Conservation (phyloP, 2,797 vertebrate genomes). For the Sebastes cheni region DNA sequence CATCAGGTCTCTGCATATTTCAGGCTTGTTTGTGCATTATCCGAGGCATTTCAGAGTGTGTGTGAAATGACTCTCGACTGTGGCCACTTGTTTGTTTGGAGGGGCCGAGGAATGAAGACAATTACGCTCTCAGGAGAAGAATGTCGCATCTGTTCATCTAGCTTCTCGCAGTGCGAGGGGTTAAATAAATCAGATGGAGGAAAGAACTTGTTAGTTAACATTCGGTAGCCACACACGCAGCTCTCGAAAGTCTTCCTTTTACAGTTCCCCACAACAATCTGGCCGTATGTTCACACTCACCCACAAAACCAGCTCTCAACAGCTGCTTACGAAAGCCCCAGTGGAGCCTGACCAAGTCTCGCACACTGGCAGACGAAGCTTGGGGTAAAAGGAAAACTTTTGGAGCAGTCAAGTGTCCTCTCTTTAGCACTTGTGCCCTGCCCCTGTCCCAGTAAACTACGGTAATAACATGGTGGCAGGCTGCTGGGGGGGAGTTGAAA, state of each 20-base stretch:
- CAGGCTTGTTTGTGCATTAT: constrained; percentile 40
- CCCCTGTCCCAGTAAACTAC: constrained; percentile 30
- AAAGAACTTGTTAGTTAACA: constrained; percentile 13
- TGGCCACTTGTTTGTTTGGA: constrained; percentile 67
- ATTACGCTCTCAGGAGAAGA: constrained; percentile 38
- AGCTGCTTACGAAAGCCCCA: constrained; percentile 67
- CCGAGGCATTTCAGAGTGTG: constrained; percentile 42
- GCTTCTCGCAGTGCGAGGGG: not conserved
- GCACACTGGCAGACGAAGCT: constrained; percentile 17
- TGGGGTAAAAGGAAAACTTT: constrained; percentile 6
- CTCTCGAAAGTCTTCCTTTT: constrained; percentile 13
- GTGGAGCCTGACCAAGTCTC: constrained; percentile 50
- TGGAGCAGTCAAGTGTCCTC: constrained; percentile 39
- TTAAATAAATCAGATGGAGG: not conserved
- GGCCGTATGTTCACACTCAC: constrained; percentile 50
- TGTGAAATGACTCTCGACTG: constrained; percentile 50
- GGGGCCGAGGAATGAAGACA: constrained; percentile 51
- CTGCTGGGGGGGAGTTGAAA: constrained; percentile 9
- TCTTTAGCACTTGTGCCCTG: constrained; percentile 26
- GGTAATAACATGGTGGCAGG: constrained; percentile 34
- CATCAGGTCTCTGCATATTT: constrained; percentile 37
- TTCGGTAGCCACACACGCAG: constrained; percentile 6
- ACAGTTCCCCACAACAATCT: constrained; percentile 60
- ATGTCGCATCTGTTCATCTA: constrained; percentile 50
- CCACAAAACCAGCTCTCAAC: constrained; percentile 71